These are phyloP conservation scores for Melolontha melolontha DNA, from an alignment of 2,888 invertebrate genomes.

Conservation along the genomic window DNA sequence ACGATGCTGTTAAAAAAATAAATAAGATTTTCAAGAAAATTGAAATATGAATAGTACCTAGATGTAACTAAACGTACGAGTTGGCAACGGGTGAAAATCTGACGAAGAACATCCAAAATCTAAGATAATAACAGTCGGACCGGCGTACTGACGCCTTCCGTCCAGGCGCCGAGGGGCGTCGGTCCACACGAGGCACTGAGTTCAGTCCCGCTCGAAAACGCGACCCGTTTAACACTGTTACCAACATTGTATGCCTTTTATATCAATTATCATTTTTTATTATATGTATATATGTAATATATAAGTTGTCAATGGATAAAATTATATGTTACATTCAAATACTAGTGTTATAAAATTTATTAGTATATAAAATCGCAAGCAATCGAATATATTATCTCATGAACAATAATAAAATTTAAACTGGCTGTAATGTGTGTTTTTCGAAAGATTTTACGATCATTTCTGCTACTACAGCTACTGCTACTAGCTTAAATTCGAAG, in stretches of 20 bases:
- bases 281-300: slow-evolving; percentile 5
- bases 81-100: slow-evolving; percentile 43
- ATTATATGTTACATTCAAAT: not conserved
- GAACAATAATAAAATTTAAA: slow-evolving; percentile 3
- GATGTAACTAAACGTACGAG: not conserved
- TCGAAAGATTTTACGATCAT: slow-evolving; percentile 25
- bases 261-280: slow-evolving; percentile 29
- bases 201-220: slow-evolving; percentile 49
- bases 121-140: slow-evolving; percentile 63
- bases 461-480: not conserved
- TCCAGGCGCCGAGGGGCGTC: slow-evolving; percentile 64
- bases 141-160: slow-evolving; percentile 64
- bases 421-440: slow-evolving; percentile 33
- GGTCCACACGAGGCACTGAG: slow-evolving; percentile 54
- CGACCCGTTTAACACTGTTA: slow-evolving; percentile 46
- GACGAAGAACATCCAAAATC: slow-evolving; percentile 53
- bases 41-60: slow-evolving; percentile 21
- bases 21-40: not conserved
- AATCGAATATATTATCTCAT: not conserved
- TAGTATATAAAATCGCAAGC: not conserved
- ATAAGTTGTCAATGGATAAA: slow-evolving; percentile 11
- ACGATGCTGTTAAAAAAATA: too few species aligned
- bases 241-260: slow-evolving; percentile 35
- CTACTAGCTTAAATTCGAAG: slow-evolving; percentile 1
- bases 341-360: slow-evolving; percentile 1